Evolutionary conservation across 1,140 invertebrate genomes (phyloP), one percentile per base, ranked within the genome.

Genomic region (Trichonephila clavata): DNA sequence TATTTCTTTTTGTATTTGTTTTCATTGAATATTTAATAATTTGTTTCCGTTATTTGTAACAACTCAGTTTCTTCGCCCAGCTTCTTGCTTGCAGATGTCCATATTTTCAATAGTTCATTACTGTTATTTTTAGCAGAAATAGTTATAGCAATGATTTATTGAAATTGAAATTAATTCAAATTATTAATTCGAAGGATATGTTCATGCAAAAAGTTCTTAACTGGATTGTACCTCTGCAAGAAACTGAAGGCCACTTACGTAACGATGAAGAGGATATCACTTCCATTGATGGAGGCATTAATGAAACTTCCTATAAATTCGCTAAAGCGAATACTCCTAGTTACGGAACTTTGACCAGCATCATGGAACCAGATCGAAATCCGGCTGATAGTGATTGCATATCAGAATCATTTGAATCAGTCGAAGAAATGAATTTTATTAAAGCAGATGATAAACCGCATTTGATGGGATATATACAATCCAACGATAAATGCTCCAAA

Each of bases 161-260:
- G 71, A 32, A 39, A 39, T 39, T 18, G 27, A 21, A 68, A 24
- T 68, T 7, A 39, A 39, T 77, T 32, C 32, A 32, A 39, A 18
- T 77, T 27, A 18, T 18, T 32, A 18, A 27, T 68, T 13, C 65
- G 2, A 24, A 68, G 24, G 65, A 32, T 18, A 77, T 77, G 71
- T 77, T 77, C 18, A 39, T 77, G 71, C 71, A 77, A 77, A 77
- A 77, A 32, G 71, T 77, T 77, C 27, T 77, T 16, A 77, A 39
- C 71, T 77, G 71, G 71, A 77, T 77, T 18, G 18, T 77, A 77
- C 71, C 71, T 16, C 27, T 77, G 16, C 24, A 77, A 39, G 27
- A 39, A 20, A 18, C 71, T 7, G 27, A 77, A 18, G 27, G 24
- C 0, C 27, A 77, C 18, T 18, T 27, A 77, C 18, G 39, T 6